phyloP scores from a whole-genome alignment of 2,113 vertebrate genomes.

The Pelodiscus sinensis region DNA sequence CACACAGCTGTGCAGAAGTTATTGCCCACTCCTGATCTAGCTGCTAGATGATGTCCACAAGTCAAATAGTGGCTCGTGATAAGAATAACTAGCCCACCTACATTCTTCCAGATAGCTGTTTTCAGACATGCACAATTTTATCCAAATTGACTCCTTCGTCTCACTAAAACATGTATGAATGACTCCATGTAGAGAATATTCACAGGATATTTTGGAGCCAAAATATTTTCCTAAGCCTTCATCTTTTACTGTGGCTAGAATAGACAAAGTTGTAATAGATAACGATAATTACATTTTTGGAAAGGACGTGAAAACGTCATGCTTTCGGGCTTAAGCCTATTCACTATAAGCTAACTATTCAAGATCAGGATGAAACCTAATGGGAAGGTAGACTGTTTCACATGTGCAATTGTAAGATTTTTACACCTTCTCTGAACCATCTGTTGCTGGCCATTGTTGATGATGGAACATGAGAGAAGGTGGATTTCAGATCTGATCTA shows the following conservation, averaged over 20 bases:
- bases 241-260: background rate
- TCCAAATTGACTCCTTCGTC: background rate
- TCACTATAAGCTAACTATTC: background rate
- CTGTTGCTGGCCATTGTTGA: background rate
- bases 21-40: fast-evolving
- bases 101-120: background rate
- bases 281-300: background rate
- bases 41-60: fast-evolving
- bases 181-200: background rate
- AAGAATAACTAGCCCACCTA: fast-evolving
- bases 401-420: background rate
- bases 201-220: background rate
- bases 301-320: background rate
- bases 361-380: too few species aligned
- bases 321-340: background rate
- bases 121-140: fast-evolving
- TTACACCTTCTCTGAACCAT: background rate
- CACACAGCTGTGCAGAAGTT: too few species aligned
- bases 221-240: background rate
- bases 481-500: background rate
- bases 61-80: fast-evolving
- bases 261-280: background rate
- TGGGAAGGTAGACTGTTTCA: background rate
- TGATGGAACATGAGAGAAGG: background rate
- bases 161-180: background rate